Evolutionary conservation across 1,140 invertebrate genomes (phyloP).

Genomic region (Cotesia chilonis): DNA sequence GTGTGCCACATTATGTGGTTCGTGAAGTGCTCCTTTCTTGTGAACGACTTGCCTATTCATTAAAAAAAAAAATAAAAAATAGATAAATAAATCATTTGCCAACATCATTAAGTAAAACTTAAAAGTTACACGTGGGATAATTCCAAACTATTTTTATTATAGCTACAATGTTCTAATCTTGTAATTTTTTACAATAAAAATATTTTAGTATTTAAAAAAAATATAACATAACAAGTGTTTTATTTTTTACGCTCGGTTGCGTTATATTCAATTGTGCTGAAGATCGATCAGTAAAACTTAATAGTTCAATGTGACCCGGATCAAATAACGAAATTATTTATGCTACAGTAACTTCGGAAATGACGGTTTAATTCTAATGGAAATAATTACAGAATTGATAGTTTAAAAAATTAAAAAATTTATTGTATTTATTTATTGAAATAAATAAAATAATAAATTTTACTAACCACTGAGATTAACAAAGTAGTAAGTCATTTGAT

Average conservation of each 20-base stretch:
- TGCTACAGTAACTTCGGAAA: background rate
- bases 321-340: slow-evolving; percentile 19
- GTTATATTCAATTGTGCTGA: slow-evolving; percentile 6
- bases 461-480: slow-evolving; percentile 53
- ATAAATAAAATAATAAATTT: background rate
- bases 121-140: background rate
- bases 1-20: slow-evolving; percentile 88
- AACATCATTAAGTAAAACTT: too few species aligned
- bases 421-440: background rate
- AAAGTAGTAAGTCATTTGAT: slow-evolving; percentile 54
- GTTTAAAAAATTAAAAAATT: too few species aligned
- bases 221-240: too few species aligned
- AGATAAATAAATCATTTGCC: slow-evolving; percentile 13
- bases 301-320: background rate
- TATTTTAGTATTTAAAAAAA: background rate
- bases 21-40: slow-evolving; percentile 85
- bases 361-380: background rate
- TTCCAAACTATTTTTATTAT: too few species aligned
- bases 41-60: slow-evolving; percentile 77
- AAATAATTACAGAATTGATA: background rate
- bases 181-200: background rate
- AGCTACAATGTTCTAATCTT: too few species aligned
- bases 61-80: slow-evolving; percentile 40
- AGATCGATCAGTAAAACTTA: slow-evolving; percentile 12
- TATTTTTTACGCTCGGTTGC: background rate